phyloP scores from a whole-genome alignment of 2,113 vertebrate genomes.

The Nycticryphes semicollaris region DNA sequence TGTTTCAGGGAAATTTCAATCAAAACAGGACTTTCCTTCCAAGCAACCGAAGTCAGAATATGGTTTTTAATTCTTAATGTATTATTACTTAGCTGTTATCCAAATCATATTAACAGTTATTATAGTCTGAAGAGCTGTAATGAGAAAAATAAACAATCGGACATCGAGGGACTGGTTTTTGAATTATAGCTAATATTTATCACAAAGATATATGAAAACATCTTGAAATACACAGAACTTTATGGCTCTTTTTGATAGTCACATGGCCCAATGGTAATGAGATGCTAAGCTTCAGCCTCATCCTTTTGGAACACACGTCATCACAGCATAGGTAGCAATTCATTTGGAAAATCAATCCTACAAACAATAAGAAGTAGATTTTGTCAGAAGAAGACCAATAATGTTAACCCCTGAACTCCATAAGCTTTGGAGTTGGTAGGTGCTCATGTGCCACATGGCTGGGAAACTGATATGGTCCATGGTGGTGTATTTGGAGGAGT shows the following conservation, averaged over 20 bases:
- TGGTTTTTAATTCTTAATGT: neutral
- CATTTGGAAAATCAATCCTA: neutral
- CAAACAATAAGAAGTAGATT: neutral
- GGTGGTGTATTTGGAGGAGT: neutral
- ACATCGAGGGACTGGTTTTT: neutral
- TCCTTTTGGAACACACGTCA: neutral
- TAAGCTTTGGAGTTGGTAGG: neutral
- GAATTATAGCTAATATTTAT: neutral
- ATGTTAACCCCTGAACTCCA: neutral
- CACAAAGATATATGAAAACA: neutral
- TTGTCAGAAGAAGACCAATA: neutral
- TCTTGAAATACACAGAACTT: neutral
- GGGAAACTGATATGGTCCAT: neutral
- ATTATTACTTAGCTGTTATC: neutral
- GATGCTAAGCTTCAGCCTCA: neutral
- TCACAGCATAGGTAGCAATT: neutral
- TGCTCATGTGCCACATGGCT: neutral
- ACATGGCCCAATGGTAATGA: fast-evolving
- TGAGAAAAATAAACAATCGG: neutral
- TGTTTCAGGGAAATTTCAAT: neutral
- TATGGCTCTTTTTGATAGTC: neutral
- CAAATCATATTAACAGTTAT: neutral
- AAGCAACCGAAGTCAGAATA: neutral
- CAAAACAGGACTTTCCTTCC: neutral
- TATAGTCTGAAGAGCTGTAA: neutral